Conservation (phyloP, 2,797 vertebrate genomes). For the Lutjanus campechanus region DNA sequence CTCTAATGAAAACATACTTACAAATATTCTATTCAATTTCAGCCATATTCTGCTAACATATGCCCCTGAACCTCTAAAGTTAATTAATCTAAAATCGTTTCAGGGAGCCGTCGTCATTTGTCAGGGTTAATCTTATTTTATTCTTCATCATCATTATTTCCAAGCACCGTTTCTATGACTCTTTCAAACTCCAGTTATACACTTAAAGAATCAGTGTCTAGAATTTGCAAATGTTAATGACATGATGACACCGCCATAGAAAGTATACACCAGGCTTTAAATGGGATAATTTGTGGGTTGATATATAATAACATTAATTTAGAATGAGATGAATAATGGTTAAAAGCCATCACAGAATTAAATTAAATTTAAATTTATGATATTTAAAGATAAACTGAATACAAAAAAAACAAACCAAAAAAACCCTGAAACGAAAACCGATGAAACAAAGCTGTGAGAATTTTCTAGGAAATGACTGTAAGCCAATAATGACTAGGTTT, state of each 20-base stretch:
- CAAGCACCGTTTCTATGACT: background rate
- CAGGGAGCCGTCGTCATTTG: background rate
- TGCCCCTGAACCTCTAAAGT: too few relatives aligned
- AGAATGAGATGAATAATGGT: constrained; percentile 17
- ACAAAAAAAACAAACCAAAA: background rate
- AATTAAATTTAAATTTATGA: constrained; percentile 36
- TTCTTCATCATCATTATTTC: background rate
- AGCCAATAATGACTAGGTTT: constrained; percentile 41
- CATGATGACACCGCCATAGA: background rate
- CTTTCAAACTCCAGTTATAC: background rate
- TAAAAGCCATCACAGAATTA: constrained; percentile 11
- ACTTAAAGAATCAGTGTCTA: background rate
- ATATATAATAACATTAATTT: constrained; percentile 19
- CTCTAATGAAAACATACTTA: too few relatives aligned
- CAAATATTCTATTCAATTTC: too few relatives aligned
- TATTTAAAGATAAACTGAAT: constrained; percentile 34
- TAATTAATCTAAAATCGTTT: too few relatives aligned
- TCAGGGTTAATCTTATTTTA: background rate
- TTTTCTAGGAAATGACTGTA: constrained; percentile 29
- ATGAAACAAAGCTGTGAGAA: constrained; percentile 49
- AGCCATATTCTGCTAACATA: too few relatives aligned
- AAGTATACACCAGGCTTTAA: background rate
- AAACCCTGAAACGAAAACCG: background rate
- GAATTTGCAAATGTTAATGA: background rate
- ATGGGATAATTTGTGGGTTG: constrained; percentile 11